phyloP scores from a whole-genome alignment of 2,113 vertebrate genomes.

The Pomatorhinus ruficollis region DNA sequence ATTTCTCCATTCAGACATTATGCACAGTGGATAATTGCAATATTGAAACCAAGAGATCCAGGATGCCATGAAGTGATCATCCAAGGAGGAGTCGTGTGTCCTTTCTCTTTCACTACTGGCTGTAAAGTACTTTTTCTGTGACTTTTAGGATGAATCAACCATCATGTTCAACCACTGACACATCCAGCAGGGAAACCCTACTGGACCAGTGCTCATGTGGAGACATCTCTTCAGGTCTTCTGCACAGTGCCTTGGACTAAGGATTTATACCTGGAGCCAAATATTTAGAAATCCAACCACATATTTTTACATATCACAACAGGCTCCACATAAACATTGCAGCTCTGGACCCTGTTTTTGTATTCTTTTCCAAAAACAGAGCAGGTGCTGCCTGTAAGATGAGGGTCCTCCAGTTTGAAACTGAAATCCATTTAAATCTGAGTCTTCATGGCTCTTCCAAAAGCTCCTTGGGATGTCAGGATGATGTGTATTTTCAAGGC shows the following conservation, averaged over 20 bases:
- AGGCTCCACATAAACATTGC: not conserved
- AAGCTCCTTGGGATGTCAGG: not conserved
- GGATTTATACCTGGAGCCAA: not conserved
- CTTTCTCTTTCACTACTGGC: not conserved
- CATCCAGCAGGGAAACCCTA: not conserved
- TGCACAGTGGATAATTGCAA: not conserved
- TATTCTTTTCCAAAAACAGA: not conserved
- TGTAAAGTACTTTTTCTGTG: not conserved
- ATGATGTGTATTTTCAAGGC: not conserved
- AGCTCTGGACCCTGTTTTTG: not conserved
- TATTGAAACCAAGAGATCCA: not conserved
- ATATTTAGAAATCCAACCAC: not conserved
- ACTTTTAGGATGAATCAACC: not conserved
- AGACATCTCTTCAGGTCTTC: not conserved
- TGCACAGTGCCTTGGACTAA: not conserved
- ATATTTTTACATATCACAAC: not conserved
- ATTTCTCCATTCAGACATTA: not conserved
- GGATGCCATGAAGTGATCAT: not conserved
- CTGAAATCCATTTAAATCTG: not conserved
- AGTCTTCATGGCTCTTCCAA: not conserved
- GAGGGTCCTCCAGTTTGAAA: not conserved
- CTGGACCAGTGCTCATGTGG: fast-evolving
- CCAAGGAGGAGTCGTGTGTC: not conserved
- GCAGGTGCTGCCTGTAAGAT: not conserved
- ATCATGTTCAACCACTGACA: fast-evolving